phyloP scores from a whole-genome alignment of 2,888 invertebrate genomes.

The Drosophila emarginata region DNA sequence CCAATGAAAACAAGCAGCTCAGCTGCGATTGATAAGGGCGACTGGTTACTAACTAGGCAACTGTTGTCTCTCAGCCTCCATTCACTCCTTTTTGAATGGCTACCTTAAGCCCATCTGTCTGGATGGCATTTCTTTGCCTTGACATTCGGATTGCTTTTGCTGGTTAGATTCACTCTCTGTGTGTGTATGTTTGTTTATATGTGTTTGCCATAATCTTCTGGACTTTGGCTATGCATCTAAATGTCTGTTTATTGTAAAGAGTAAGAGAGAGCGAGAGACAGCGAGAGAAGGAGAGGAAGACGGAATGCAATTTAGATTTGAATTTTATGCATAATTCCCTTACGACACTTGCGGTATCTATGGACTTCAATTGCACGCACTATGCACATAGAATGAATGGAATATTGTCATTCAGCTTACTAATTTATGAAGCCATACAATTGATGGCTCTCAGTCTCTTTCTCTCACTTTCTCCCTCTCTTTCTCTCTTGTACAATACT shows the following conservation, averaged over 20 bases:
- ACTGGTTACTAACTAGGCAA: conserved; percentile 42
- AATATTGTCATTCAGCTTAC: conserved; percentile 30
- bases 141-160: conserved; percentile 19
- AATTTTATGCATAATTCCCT: conserved; percentile 71
- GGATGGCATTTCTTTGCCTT: conserved; percentile 19
- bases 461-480: too few relatives aligned
- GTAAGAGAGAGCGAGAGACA: too few relatives aligned
- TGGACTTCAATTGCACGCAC: conserved; percentile 16
- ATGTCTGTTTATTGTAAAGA: conserved; percentile 46
- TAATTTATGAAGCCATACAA: conserved; percentile 53
- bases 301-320: conserved; percentile 58
- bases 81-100: neutral
- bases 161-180: neutral
- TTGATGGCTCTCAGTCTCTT: neutral
- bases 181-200: neutral
- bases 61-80: conserved; percentile 25
- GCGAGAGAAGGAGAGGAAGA: too few relatives aligned
- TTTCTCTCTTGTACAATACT: neutral
- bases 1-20: conserved; percentile 70
- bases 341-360: conserved; percentile 65
- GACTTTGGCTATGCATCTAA: conserved; percentile 3
- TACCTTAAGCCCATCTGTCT: conserved; percentile 10
- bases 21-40: conserved; percentile 61
- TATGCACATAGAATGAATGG: conserved; percentile 12
- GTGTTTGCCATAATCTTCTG: conserved; percentile 1